Percentiles rank a stretch among this genome's conserved stretches.
Conservation (phyloP, 2,797 vertebrate species). For the Rhinogobio ventralis region DNA sequence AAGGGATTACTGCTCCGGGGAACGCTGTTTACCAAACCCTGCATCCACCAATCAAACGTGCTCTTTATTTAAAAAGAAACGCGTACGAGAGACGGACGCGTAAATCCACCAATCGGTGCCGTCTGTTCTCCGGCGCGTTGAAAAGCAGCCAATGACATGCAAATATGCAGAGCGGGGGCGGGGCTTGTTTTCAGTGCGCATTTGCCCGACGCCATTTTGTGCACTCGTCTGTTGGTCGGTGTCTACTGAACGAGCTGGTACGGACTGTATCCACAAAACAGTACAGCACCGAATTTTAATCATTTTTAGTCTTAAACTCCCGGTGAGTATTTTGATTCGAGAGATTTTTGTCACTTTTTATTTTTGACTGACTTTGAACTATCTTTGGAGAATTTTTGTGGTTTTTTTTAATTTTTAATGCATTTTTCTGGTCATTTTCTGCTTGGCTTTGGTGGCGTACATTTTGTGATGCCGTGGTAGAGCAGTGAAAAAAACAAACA, state of each 20-base stretch:
- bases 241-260: conserved; percentile 58
- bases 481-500: conserved; percentile 62
- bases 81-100: neutral
- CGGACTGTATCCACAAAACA: conserved; percentile 69
- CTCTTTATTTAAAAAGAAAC: neutral
- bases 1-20: neutral
- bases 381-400: conserved; percentile 73
- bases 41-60: conserved; percentile 10
- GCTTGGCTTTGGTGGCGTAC: conserved; percentile 75
- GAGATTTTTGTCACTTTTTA: conserved; percentile 70
- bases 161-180: neutral
- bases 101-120: conserved; percentile 4
- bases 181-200: neutral
- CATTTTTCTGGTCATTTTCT: conserved; percentile 72
- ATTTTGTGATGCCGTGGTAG: conserved; percentile 73
- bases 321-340: conserved; percentile 82
- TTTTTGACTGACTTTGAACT: conserved; percentile 75
- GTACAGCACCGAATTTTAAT: conserved; percentile 74
- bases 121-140: neutral
- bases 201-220: conserved; percentile 76
- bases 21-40: neutral
- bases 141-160: neutral
- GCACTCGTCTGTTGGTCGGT: conserved; percentile 69
- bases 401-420: conserved; percentile 72
- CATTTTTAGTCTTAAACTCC: conserved; percentile 81